phyloP scores from a whole-genome alignment of 2,113 vertebrate species.

The Serinus canaria region DNA sequence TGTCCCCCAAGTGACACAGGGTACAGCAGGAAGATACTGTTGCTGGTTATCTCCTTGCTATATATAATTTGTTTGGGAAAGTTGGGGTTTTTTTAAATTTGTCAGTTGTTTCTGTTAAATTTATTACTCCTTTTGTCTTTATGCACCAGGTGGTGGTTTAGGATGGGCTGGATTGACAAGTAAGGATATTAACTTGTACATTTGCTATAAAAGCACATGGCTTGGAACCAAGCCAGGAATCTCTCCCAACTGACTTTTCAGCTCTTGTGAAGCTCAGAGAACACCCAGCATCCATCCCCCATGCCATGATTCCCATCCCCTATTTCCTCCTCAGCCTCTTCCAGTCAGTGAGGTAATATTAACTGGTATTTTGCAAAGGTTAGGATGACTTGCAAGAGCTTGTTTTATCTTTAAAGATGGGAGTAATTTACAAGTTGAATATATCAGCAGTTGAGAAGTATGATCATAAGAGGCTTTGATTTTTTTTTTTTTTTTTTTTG shows the following conservation, averaged over 20 bases:
- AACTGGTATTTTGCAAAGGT: not conserved
- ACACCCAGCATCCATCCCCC: not conserved
- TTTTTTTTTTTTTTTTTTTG: not conserved
- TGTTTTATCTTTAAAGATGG: not conserved
- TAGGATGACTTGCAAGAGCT: not conserved
- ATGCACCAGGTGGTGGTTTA: not conserved
- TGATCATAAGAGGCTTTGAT: not conserved
- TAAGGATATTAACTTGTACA: not conserved
- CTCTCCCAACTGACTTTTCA: not conserved
- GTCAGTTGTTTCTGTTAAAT: not conserved
- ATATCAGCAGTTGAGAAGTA: constrained; percentile 3
- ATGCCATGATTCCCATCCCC: not conserved
- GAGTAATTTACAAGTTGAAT: not conserved
- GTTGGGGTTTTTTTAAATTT: not conserved
- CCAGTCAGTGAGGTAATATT: not conserved
- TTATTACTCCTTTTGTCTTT: not conserved
- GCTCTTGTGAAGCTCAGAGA: not conserved
- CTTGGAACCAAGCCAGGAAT: not conserved
- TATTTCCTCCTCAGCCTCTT: not conserved
- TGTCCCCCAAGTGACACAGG: not conserved
- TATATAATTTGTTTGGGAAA: not conserved
- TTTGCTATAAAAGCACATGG: not conserved
- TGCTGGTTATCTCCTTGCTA: not conserved
- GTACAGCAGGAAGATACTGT: not conserved
- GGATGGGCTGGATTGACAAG: not conserved